Evolutionary conservation across 2,113 vertebrate genomes (phyloP), one percentile per base, ranked within the genome.

Genomic region (Chlamydotis undulata): DNA sequence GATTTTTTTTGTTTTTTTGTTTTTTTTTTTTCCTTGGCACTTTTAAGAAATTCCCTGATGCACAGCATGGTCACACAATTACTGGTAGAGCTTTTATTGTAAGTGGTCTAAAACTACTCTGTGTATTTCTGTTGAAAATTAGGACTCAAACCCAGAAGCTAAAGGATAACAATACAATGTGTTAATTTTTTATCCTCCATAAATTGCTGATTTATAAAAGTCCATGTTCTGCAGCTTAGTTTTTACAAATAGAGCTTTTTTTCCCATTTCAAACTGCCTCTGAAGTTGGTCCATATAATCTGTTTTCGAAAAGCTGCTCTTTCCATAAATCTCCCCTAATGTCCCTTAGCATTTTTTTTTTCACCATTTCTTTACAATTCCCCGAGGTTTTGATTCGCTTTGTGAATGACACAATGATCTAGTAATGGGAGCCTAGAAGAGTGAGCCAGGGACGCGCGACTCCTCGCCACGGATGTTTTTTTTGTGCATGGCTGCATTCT

Each of bases 331-430:
- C 63, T 96, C 37, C 37, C 59, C 12, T 78, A n/a, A 82, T 45
- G 35, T 90, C 43, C 73, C 50, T 71, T 84, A 37, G 69, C 33
- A 43, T 43, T 69, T 87, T 94, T 92, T 77, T 92, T 77, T 78
- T 60, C 19, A 37, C 50, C 7, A 28, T 74, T 89, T 89, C 64
- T 71, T 90, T 87, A 67, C 75, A 70, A 19, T 93, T 89, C 77
- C 77, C 74, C 1, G 4, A 79, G 80, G 80, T 95, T 93, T 94
- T 86, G 80, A 71, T 89, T 92, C 0, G 4, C 60, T 89, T 83
- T 96, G 68, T 83, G 86, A 96, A 81, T 89, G 92, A 81, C 61
- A 88, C 80, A 89, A 19, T 93, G 90, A 83, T 94, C 82, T 86
- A 59, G 90, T 87, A 67, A 59, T 43, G 65, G 57, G 74, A 93